Base-by-base conservation (phyloP, 2,888 invertebrate species). In the Rhagonycha fulva region DNA sequence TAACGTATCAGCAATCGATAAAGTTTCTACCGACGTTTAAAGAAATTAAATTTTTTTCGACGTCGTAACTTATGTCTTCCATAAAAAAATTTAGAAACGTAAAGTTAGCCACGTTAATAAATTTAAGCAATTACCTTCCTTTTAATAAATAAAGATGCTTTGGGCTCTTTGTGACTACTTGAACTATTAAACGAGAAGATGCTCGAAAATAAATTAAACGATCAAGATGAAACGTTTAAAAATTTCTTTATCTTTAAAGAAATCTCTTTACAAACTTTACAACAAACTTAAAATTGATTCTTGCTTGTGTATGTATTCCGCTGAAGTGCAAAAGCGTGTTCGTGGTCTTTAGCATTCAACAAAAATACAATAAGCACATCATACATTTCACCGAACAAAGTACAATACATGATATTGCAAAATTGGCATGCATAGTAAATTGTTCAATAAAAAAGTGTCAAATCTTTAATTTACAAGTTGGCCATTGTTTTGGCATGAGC, bases 1-100 rank as follows among this genome's bases (percentile, higher is more conserved):
- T 47, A 47, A 47, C 47, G 47, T 47, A 47, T 47, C n/a, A 47
- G 47, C 47, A 47, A 47, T 47, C 47, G n/a, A 47, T 47, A 47
- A 47, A 47, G n/a, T 47, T 47, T 47, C 47, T 47, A 47, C 9
- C 47, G 12, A 47, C n/a, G 47, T n/a, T n/a, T 3, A n/a, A 47
- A 47, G 47, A 47, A 47, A 47, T 47, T 47, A 47, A 47, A 47
- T 47, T 47, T 47, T 47, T 47, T 47, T 7, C n/a, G 47, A n/a
- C 47, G 47, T 47, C 47, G 47, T 47, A 47, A 47, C 47, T 47
- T 47, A 47, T 47, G 47, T n/a, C 47, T 47, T 14, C 74, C 47
- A 77, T 75, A 75, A 75, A 77, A 75, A 72, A 77, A 75, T 77
- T 77, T 70, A 67, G 75, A 77, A 75, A 47, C 47, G n/a, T n/a